Conservation (phyloP, 2,888 invertebrate genomes). For the Amiota mariae region DNA sequence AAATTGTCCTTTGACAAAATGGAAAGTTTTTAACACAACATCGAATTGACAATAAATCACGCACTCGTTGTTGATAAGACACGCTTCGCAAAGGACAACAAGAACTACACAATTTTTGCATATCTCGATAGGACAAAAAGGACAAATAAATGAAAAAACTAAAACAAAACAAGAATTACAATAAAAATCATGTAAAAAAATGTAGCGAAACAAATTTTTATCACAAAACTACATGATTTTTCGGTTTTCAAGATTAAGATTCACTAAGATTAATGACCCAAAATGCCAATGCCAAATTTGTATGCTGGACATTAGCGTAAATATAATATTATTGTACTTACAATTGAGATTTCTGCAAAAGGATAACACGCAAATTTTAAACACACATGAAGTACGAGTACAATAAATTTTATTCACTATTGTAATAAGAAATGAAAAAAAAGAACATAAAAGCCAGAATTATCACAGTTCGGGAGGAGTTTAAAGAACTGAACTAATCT, state of each 20-base stretch:
- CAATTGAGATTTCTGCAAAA: too few relatives aligned
- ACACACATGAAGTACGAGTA: neutral
- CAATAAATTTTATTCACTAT: too few relatives aligned
- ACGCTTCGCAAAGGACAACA: neutral
- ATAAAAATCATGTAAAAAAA: constrained; percentile 12
- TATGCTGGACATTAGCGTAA: constrained; percentile 22
- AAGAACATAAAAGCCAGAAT: too few relatives aligned
- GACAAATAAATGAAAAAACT: neutral
- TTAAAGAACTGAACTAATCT: too few relatives aligned
- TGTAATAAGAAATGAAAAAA: too few relatives aligned
- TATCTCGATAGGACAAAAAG: constrained; percentile 1
- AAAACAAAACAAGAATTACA: constrained; percentile 5
- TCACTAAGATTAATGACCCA: constrained; percentile 19
- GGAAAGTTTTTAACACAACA: constrained; percentile 55
- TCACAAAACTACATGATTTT: neutral
- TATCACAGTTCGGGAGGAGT: too few relatives aligned
- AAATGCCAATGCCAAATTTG: constrained; percentile 20
- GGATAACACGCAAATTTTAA: neutral
- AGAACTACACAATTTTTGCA: constrained; percentile 11
- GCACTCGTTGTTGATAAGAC: constrained; percentile 19
- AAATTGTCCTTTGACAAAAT: constrained; percentile 59
- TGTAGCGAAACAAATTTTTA: constrained; percentile 20
- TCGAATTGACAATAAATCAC: constrained; percentile 53
- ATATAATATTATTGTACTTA: constrained; percentile 9
- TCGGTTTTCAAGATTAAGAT: constrained; percentile 2